Conservation (phyloP, 1,140 invertebrate species). For the Drosophila setifemur region DNA sequence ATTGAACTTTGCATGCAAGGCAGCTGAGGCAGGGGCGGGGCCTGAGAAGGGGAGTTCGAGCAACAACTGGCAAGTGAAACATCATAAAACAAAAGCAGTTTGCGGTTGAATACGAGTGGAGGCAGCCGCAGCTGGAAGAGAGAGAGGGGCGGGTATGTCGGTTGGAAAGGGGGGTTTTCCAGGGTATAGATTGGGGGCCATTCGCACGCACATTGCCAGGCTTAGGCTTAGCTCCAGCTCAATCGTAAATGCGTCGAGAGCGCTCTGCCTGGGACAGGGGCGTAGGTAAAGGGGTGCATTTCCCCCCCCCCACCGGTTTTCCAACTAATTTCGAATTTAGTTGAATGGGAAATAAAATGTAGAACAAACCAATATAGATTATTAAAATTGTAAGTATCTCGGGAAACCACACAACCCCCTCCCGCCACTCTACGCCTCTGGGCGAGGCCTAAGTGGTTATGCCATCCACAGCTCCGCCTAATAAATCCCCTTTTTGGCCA, state of each 20-base stretch:
- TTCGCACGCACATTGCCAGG: constrained; percentile 65
- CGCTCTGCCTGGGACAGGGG: not conserved
- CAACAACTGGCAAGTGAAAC: constrained; percentile 55
- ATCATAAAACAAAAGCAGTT: constrained; percentile 59
- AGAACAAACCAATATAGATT: too few species aligned
- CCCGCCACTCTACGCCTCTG: too few species aligned
- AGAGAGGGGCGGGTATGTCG: not conserved
- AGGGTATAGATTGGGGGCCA: constrained; percentile 21
- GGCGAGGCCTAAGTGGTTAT: not conserved
- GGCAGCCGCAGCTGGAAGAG: constrained; percentile 13
- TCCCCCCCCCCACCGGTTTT: too few species aligned
- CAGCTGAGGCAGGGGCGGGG: constrained; percentile 22
- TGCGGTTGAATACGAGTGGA: constrained; percentile 34
- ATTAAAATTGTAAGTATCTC: too few species aligned
- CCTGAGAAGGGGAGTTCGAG: constrained; percentile 4
- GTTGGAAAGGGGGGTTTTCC: not conserved
- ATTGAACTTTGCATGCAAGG: constrained; percentile 77
- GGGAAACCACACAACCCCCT: too few species aligned
- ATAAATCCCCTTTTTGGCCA: constrained; percentile 13
- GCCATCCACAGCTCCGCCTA: not conserved
- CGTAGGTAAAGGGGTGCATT: not conserved
- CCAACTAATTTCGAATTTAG: too few species aligned
- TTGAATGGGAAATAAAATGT: too few species aligned
- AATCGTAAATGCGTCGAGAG: constrained; percentile 31
- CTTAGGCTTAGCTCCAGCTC: constrained; percentile 32